Percentiles rank a stretch among this genome's conserved stretches.
These are phyloP conservation scores for Noturus placidus DNA, from an alignment of 2,113 vertebrate genomes.

Conservation along the genomic window DNA sequence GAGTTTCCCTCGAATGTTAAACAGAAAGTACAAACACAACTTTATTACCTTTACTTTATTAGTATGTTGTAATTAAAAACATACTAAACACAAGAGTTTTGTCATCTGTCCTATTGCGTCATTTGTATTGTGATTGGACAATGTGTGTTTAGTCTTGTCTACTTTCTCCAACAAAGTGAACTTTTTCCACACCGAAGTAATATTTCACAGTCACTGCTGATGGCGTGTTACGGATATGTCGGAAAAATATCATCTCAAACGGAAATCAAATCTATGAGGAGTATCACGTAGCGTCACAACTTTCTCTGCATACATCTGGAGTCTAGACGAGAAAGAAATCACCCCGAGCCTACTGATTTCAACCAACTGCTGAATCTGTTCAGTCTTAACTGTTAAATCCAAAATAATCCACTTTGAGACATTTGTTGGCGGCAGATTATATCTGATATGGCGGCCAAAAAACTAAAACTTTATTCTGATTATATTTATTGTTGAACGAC, in stretches of 20 bases:
- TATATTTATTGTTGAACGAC: background rate
- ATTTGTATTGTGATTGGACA: too few species aligned
- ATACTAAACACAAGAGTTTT: too few species aligned
- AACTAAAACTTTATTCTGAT: background rate
- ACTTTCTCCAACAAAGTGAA: too few species aligned
- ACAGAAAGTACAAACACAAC: too few species aligned
- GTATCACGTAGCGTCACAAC: background rate
- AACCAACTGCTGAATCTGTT: background rate
- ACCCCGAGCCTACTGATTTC: background rate
- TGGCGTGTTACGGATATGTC: too few species aligned
- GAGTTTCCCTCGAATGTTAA: background rate
- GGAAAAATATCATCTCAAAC: too few species aligned
- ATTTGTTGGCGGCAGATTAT: background rate
- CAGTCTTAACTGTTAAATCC: background rate
- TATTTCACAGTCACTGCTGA: too few species aligned
- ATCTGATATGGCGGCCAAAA: background rate
- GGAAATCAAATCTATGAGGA: background rate
- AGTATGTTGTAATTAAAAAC: too few species aligned
- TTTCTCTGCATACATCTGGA: background rate
- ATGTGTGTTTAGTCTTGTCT: too few species aligned
- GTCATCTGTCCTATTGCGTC: too few species aligned
- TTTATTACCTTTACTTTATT: too few species aligned
- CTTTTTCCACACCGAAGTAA: too few species aligned
- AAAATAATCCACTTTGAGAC: background rate
- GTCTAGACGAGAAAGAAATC: background rate